Evolutionary conservation across 2,888 invertebrate species (phyloP), one percentile per base, ranked within the genome.

Genomic region (Pyrochroa serraticornis): DNA sequence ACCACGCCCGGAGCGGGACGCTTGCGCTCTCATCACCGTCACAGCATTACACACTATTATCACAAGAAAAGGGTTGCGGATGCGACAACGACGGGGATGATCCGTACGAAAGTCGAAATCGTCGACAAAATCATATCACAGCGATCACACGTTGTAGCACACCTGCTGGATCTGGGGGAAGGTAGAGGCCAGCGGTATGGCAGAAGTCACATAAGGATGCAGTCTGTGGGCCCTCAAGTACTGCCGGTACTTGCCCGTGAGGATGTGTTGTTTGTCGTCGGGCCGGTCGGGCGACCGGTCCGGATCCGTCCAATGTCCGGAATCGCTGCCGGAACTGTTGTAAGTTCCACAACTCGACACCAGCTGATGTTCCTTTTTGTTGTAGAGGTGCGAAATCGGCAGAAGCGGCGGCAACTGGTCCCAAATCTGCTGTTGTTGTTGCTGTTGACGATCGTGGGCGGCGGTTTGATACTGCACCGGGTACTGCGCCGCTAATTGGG

Each of bases 111-210:
- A 58, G 53, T 58, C 48, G 58, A 50, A 43, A 49, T 38, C 54
- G 60, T 61, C 65, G 65, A 64, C 61, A 64, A 61, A 62, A 65
- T 62, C 63, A 70, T 74, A 75, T 75, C 75, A 75, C 75, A 74
- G 74, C 72, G 78, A 83, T 84, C 84, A 84, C 82, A 84, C 84
- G 76, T 84, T 84, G 71, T 84, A 84, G 78, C 84, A 84, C 75
- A 84, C 83, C 78, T 84, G 83, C 79, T 81, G 82, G 70, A 82
- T 82, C 68, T 82, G 83, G 68, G 83, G 83, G 76, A 84, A 82
- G 61, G 82, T 79, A 58, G 82, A 80, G 52, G 79, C 80, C 68
- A 79, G 70, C 48, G 79, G 78, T 61, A 79, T 78, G 63, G 79
- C 76, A 58, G 81, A 80, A 69, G 81, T 79, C 66, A 82, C 79